A percentile compares a stretch with the other conserved stretches of the same genome.
Evolutionary conservation across 1,140 invertebrate genomes (phyloP).

Genomic region (Pemphigus obesinymphae): DNA sequence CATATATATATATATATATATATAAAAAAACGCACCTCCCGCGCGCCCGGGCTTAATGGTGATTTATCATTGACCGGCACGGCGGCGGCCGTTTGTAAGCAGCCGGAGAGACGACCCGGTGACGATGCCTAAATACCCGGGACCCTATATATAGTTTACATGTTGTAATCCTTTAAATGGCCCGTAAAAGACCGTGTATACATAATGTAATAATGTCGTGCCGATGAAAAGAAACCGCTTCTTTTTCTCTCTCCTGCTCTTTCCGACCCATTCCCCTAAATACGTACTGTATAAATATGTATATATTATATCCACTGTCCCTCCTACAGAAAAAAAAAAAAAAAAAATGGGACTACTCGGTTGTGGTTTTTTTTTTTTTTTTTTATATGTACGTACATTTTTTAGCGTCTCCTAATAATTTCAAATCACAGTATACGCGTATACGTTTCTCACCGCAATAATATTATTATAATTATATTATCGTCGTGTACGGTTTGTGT

Average conservation of each 20-base stretch:
- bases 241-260: not conserved
- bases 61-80: constrained; percentile 19
- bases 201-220: not conserved
- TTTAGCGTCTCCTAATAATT: too few relatives aligned
- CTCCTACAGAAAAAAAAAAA: too few relatives aligned
- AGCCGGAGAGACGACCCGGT: not conserved
- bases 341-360: too few relatives aligned
- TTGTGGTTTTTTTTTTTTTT: too few relatives aligned
- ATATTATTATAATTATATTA: too few relatives aligned
- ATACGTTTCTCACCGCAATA: too few relatives aligned
- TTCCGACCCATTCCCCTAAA: not conserved
- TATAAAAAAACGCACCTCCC: not conserved
- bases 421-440: too few relatives aligned
- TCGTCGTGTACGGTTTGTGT: too few relatives aligned
- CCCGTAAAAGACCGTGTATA: constrained; percentile 11
- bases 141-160: constrained; percentile 21
- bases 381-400: too few relatives aligned
- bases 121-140: constrained; percentile 28
- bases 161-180: constrained; percentile 38
- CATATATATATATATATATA: too few relatives aligned
- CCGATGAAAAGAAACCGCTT: constrained; percentile 14
- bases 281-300: too few relatives aligned
- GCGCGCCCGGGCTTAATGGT: constrained; percentile 17
- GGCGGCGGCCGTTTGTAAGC: constrained; percentile 26
- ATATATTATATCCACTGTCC: too few relatives aligned